Conservation (phyloP, 1,140 invertebrate species). For the Tetramorium simillimum region DNA sequence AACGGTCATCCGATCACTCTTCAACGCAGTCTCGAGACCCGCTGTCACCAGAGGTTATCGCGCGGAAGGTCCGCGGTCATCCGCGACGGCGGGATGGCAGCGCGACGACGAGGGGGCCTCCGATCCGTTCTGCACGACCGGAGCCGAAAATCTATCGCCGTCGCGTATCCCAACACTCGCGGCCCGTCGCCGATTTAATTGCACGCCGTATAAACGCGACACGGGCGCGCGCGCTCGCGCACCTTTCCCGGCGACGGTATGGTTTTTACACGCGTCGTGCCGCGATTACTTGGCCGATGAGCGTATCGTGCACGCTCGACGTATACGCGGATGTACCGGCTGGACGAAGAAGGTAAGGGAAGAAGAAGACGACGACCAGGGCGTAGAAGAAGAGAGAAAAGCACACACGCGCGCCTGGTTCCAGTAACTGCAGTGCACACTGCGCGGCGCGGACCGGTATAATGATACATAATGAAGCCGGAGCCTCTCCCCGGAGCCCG, state of each 20-base stretch:
- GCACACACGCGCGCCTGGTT: constrained; percentile 83
- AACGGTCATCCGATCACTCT: constrained; percentile 42
- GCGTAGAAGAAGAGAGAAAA: constrained; percentile 74
- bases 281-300: constrained; percentile 65
- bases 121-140: constrained; percentile 2
- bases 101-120: too few species aligned
- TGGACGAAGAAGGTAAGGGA: constrained; percentile 62
- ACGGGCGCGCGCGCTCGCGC: constrained; percentile 59
- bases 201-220: constrained; percentile 46
- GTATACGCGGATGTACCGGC: constrained; percentile 44
- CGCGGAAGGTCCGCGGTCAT: not conserved
- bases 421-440: constrained; percentile 85
- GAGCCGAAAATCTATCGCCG: constrained; percentile 39
- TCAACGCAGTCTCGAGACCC: not conserved
- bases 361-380: constrained; percentile 58
- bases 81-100: too few species aligned
- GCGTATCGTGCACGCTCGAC: constrained; percentile 59
- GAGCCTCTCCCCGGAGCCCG: constrained; percentile 84
- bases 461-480: constrained; percentile 86
- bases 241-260: constrained; percentile 60
- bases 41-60: not conserved
- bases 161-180: constrained; percentile 58
- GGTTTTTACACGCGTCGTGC: constrained; percentile 66
- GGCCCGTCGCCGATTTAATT: constrained; percentile 65
- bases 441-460: constrained; percentile 85